Evolutionary conservation across 1,140 invertebrate genomes (phyloP), one percentile per base, ranked within the genome.

Genomic region (Apis cerana): DNA sequence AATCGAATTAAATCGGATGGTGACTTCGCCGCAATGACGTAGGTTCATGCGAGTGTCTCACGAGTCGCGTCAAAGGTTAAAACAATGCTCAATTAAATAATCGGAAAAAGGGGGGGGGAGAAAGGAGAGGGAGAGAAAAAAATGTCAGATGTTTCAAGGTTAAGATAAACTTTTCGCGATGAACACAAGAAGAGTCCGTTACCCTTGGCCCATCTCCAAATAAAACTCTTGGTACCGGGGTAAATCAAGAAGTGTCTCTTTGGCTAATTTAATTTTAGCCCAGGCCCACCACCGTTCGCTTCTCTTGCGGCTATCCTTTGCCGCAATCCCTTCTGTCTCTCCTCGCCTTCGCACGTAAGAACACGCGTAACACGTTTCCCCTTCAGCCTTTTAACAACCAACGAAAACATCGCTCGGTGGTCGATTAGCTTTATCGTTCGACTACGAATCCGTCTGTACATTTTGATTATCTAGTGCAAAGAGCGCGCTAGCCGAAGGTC

Each of bases 141-240:
- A 21, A 33, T 7, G 33, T 11, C 56, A 33, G 27, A 43, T 77
- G 71, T 69, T 77, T 80, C 82, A 88, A 89, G 81, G 81, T 74
- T 80, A n/a, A 23, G 15, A 68, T 58, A 58, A 75, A 84, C 33
- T 58, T 50, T 85, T 43, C 61, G 80, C 33, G 64, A 64, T 65
- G 52, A 27, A 56, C 21, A 61, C 33, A 27, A 27, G 52, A 56
- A 61, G 75, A 90, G 89, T 90, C 62, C 89, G 81, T 89, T 89
- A 84, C 84, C 88, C 89, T 89, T 90, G 84, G 89, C 88, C 88
- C 84, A 85, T 74, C 84, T 91, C 87, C 89, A 90, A 90, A 90
- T 89, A 89, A 89, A 88, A 79, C 68, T 71, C 78, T 72, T 69
- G 56, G 71, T 59, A 58, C 75, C 76, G 80, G 70, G 84, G 77